A percentile compares a stretch with the other conserved stretches of the same genome.
Conservation (phyloP, 2,888 invertebrate genomes). For the Agrilus cyanescens region DNA sequence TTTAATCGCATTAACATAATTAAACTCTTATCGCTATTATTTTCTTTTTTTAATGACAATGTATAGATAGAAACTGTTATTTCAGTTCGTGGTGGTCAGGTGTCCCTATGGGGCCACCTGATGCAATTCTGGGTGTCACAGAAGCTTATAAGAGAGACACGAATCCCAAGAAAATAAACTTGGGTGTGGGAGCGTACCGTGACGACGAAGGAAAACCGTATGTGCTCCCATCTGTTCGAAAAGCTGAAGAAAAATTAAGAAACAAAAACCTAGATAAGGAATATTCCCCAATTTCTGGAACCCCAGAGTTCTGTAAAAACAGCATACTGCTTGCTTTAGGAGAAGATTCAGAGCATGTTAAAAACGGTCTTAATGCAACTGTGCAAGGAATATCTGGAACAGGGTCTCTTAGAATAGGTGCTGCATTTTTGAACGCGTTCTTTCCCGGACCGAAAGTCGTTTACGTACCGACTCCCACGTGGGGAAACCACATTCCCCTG, state of each 20-base stretch:
- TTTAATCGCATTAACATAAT: too few relatives aligned
- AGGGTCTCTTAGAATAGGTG: slow-evolving; percentile 88
- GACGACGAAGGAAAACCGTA: slow-evolving; percentile 96
- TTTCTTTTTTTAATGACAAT: too few relatives aligned
- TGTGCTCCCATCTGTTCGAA: slow-evolving; percentile 77
- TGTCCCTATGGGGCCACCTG: slow-evolving; percentile 95
- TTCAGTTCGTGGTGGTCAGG: slow-evolving; percentile 73
- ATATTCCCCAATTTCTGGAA: slow-evolving; percentile 86
- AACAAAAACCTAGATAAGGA: slow-evolving; percentile 75
- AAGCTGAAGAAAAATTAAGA: slow-evolving; percentile 69
- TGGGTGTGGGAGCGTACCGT: slow-evolving; percentile 93
- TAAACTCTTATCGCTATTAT: too few relatives aligned
- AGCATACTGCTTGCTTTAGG: slow-evolving; percentile 84
- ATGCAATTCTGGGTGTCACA: slow-evolving; percentile 93
- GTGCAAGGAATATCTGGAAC: slow-evolving; percentile 94
- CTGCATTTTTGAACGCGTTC: slow-evolving; percentile 73
- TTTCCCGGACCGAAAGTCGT: slow-evolving; percentile 69
- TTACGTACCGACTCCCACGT: slow-evolving; percentile 86
- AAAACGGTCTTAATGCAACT: slow-evolving; percentile 57
- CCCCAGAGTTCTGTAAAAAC: slow-evolving; percentile 71
- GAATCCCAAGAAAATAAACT: slow-evolving; percentile 89
- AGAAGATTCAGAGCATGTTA: slow-evolving; percentile 52
- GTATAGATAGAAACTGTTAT: slow-evolving; percentile 10
- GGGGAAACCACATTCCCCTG: slow-evolving; percentile 97
- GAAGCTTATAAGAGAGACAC: slow-evolving; percentile 89